A percentile compares a stretch with the other conserved stretches of the same genome.
phyloP scores from a whole-genome alignment of 2,113 vertebrate species.

The Stegastes partitus region DNA sequence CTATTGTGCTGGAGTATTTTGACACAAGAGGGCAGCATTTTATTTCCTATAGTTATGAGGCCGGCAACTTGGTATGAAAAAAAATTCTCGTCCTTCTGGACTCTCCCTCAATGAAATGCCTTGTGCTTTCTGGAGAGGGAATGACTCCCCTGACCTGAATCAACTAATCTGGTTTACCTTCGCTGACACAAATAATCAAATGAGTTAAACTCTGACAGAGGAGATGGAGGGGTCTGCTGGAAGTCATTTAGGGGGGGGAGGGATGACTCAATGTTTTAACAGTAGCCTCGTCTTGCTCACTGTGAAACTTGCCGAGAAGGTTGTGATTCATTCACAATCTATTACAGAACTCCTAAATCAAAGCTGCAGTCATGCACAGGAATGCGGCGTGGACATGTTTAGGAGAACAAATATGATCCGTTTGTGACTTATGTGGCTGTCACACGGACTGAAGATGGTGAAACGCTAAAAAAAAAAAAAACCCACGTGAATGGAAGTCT shows the following conservation, averaged over 20 bases:
- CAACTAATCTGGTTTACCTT: constrained; percentile 21
- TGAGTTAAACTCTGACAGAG: background rate
- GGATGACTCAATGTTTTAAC: constrained; percentile 32
- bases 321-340: constrained; percentile 54
- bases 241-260: constrained; percentile 47
- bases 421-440: constrained; percentile 55
- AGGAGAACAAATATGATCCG: constrained; percentile 18
- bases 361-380: constrained; percentile 32
- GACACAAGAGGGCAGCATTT: constrained; percentile 76
- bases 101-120: background rate
- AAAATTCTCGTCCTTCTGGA: background rate
- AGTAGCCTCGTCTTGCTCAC: constrained; percentile 39
- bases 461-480: constrained; percentile 14
- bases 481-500: constrained; percentile 31
- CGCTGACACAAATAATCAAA: constrained; percentile 24
- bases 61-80: background rate
- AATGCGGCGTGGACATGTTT: constrained; percentile 47
- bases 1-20: background rate
- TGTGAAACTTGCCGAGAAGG: constrained; percentile 19
- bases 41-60: constrained; percentile 10
- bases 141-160: background rate
- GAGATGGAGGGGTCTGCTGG: constrained; percentile 31
- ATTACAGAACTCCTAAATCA: constrained; percentile 25
- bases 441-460: constrained; percentile 39
- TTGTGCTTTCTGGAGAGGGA: background rate